Base-by-base conservation (phyloP, 2,113 vertebrate genomes). In the human (Homo sapiens) region DNA sequence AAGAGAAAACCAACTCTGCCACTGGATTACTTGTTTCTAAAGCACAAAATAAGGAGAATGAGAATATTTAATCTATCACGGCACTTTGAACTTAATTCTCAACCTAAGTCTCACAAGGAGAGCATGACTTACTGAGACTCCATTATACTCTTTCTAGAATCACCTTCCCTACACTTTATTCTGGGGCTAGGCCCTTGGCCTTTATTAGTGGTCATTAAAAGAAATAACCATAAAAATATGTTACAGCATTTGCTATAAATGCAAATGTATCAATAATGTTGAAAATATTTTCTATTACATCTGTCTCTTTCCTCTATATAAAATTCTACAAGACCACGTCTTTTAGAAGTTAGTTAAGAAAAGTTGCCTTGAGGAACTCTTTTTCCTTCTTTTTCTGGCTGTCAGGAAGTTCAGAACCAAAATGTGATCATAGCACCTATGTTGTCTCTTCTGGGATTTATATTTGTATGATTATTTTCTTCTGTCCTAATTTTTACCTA, bases 401-500 rank as follows among this genome's bases (percentile, higher is more conserved):
- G 11, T 78, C 14, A 73, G 50, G 17, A 72, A 82, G 32, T 78
- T 85, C 20, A 32, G 73, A 93, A 87, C 18, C n/a, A 92, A 92
- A 59, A 8, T 10, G 81, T 45, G 17, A 76, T 88, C 38, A 64
- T 1, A 61, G 5, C 4, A 25, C 16, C 18, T 27, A 6, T 73
- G 3, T 52, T 88, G 23, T 73, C 17, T 52, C 30, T 87, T 78
- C 35, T 45, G 50, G 43, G 12, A 52, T 35, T 8, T 40, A 55
- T 83, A 48, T 90, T 96, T 92, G 70, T 45, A 86, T 64, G 89
- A 35, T 59, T 64, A 20, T 92, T 55, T 57, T 68, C 50, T 93
- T 68, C 27, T 40, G 17, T 87, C 25, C 55, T 73, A 32, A 78
- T 52, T 73, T 94, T 97, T 40, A 73, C 8, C 8, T 1, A 18